Evolutionary conservation across 2,888 invertebrate species (phyloP).

Genomic region (Orthosia gracilis): DNA sequence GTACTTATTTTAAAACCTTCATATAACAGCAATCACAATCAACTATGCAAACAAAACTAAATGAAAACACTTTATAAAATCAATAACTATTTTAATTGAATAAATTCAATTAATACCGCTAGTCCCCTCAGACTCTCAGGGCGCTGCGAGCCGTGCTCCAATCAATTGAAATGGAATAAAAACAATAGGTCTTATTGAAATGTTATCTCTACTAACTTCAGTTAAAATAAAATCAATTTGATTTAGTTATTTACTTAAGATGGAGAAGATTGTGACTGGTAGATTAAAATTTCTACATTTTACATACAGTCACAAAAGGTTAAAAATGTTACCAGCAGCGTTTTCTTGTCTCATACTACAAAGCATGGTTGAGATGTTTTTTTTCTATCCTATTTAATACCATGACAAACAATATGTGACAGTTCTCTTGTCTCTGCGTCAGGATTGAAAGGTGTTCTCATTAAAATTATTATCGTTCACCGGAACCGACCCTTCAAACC

Average conservation of each 20-base stretch:
- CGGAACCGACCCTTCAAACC: too few species aligned
- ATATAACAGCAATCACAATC: neutral
- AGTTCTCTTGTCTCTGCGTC: too few species aligned
- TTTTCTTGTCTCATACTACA: too few species aligned
- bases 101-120: conserved; percentile 35
- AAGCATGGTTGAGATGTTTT: too few species aligned
- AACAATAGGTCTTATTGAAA: conserved; percentile 40
- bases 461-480: too few species aligned
- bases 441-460: too few species aligned
- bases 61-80: conserved; percentile 22
- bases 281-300: too few species aligned
- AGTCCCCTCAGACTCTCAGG: conserved; percentile 16
- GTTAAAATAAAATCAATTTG: conserved; percentile 15
- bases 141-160: neutral
- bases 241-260: neutral
- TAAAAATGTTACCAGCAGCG: too few species aligned
- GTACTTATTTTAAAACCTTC: neutral
- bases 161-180: conserved; percentile 32
- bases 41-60: conserved; percentile 24
- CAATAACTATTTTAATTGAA: conserved; percentile 38
- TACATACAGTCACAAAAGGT: too few species aligned
- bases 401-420: too few species aligned
- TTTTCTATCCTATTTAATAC: too few species aligned
- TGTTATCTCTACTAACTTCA: conserved; percentile 10
- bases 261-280: neutral